Conservation (phyloP, 2,113 vertebrate species). For the Malurus cyaneus region DNA sequence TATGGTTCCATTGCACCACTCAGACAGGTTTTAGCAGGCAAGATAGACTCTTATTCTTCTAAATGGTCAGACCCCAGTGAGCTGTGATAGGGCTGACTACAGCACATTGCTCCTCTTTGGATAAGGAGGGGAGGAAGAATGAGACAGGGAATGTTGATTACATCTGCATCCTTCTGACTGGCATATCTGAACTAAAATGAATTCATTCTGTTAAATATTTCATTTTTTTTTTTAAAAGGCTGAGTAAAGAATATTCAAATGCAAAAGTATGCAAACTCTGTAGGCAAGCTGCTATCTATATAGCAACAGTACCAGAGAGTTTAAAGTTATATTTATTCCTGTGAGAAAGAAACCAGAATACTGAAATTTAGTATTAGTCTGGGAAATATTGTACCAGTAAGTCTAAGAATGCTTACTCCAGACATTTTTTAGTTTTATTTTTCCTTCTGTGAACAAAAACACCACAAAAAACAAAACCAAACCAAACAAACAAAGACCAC, state of each 20-base stretch:
- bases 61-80: not conserved
- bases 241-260: constrained; percentile 22
- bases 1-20: not conserved
- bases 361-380: not conserved
- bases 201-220: constrained; percentile 24
- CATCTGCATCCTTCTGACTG: not conserved
- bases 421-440: not conserved
- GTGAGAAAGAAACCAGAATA: not conserved
- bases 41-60: constrained; percentile 27
- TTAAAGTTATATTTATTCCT: not conserved
- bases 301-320: not conserved
- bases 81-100: not conserved
- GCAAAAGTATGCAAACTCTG: not conserved
- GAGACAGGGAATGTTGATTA: not conserved
- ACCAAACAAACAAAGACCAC: not conserved
- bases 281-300: not conserved
- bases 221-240: not conserved
- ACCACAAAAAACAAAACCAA: not conserved
- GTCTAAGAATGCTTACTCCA: not conserved
- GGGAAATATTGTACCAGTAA: not conserved
- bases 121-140: not conserved
- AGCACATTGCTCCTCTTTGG: not conserved
- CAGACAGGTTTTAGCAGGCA: not conserved
- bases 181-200: not conserved
- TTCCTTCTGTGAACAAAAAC: not conserved